Evolutionary conservation across 2,113 vertebrate genomes (phyloP), one percentile per base, ranked within the genome.

Genomic region (Lampris incognitus): DNA sequence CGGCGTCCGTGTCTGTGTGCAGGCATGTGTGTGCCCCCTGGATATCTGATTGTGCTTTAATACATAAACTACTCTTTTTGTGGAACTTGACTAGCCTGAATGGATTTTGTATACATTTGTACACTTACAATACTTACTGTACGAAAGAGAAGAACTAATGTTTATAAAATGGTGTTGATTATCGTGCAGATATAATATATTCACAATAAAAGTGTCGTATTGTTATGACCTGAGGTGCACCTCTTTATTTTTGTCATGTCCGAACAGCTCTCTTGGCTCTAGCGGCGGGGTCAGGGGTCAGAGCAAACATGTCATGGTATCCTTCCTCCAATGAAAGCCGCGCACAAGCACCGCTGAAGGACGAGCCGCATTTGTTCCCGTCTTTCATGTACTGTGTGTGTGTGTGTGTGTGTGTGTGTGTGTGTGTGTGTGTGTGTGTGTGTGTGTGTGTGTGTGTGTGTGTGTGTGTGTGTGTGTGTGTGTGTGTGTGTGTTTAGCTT

Each of bases 61-160:
- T 92, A 92, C 94, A 92, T 79, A 60, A 86, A 95, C 94, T 94
- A 97, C 94, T 96, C 93, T 97, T 98, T 24, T 97, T 97, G 97
- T 98, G 96, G 93, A 96, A 95, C 93, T 94, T 96, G 92, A 96
- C 91, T 94, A 95, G 96, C 94, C 95, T 97, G 95, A 95, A 94
- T 95, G 87, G 63, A 92, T 96, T 99, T 99, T 99, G 95, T 98
- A 99, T 97, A 97, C 95, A 97, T 98, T 99, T 99, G 97, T 99
- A 99, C 94, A 95, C 95, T 96, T 96, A 94, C 95, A 94, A 95
- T 97, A 97, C 95, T 93, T 89, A 92, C 85, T 92, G 91, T 93
- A 93, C 83, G 90, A 94, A 94, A 91, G 87, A 96, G 94, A 95
- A 84, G 76, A 88, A 90, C 62, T 89, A 91, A 95, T 95, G 89